These are phyloP conservation scores for Chrosomus eos DNA, from an alignment of 2,797 vertebrate genomes.

Conservation along the genomic window DNA sequence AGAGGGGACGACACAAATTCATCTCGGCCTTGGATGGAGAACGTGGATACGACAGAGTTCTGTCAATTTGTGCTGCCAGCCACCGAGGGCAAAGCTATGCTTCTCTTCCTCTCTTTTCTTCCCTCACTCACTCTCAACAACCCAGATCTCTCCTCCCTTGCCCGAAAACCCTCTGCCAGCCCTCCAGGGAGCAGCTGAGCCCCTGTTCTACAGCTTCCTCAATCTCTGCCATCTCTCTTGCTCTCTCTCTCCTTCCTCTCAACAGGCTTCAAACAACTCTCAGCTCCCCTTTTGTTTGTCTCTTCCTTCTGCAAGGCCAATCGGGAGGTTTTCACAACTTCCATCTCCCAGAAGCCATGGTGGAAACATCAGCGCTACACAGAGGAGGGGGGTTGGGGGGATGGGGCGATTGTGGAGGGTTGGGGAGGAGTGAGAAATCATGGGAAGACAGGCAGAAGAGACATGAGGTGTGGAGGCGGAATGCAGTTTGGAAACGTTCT, in stretches of 20 bases:
- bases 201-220: slow-evolving; percentile 45
- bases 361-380: slow-evolving; percentile 47
- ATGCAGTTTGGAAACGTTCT: slow-evolving; percentile 62
- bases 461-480: slow-evolving; percentile 66
- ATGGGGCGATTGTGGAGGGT: not conserved
- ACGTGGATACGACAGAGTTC: slow-evolving; percentile 55
- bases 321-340: slow-evolving; percentile 64
- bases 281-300: slow-evolving; percentile 63
- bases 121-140: slow-evolving; percentile 12
- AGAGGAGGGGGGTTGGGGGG: slow-evolving; percentile 5
- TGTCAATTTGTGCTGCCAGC: slow-evolving; percentile 58
- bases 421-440: slow-evolving; percentile 41
- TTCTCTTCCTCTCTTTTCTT: slow-evolving; percentile 30
- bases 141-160: slow-evolving; percentile 30
- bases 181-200: slow-evolving; percentile 60
- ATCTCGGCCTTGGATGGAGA: slow-evolving; percentile 52
- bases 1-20: slow-evolving; percentile 57
- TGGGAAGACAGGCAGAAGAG: slow-evolving; percentile 57
- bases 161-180: slow-evolving; percentile 52
- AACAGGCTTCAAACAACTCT: slow-evolving; percentile 64
- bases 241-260: slow-evolving; percentile 32
- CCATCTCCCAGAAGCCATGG: slow-evolving; percentile 58
- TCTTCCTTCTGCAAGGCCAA: slow-evolving; percentile 58
- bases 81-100: slow-evolving; percentile 41
- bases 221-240: slow-evolving; percentile 49